Conservation (phyloP, 2,797 vertebrate species). For the Onychomys arenicola region DNA sequence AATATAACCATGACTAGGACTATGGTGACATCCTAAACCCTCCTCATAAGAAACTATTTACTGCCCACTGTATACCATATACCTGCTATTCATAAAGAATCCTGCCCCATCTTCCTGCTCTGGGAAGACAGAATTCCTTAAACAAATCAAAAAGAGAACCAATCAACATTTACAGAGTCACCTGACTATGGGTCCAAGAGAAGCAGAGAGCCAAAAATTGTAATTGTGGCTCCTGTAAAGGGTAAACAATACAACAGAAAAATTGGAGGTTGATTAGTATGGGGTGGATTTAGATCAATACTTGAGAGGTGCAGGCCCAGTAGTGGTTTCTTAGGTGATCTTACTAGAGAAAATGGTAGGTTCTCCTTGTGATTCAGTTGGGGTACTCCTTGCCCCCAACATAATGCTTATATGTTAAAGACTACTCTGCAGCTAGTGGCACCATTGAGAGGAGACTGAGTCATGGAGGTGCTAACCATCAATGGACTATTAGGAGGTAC, state of each 20-base stretch:
- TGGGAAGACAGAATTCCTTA: neutral
- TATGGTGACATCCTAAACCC: neutral
- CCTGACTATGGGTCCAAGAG: neutral
- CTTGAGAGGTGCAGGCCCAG: neutral
- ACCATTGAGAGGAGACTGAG: neutral
- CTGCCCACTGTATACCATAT: neutral
- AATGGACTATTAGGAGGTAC: neutral
- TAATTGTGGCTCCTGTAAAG: neutral
- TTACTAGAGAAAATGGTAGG: neutral
- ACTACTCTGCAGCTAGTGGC: neutral
- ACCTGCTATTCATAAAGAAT: neutral
- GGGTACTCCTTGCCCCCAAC: neutral
- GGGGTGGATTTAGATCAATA: neutral
- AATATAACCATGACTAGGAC: neutral
- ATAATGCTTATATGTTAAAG: neutral
- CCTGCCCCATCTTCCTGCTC: neutral
- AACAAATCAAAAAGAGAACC: neutral
- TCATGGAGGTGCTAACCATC: neutral
- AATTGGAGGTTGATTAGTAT: slow-evolving; percentile 29
- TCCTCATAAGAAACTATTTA: neutral
- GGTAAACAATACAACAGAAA: neutral
- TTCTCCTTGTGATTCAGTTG: neutral
- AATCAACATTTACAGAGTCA: neutral
- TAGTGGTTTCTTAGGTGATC: neutral
- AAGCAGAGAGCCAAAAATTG: neutral